A percentile compares a stretch with the other conserved stretches of the same genome.
Evolutionary conservation across 2,888 invertebrate genomes (phyloP).

Genomic region (Leptopilina myrica): DNA sequence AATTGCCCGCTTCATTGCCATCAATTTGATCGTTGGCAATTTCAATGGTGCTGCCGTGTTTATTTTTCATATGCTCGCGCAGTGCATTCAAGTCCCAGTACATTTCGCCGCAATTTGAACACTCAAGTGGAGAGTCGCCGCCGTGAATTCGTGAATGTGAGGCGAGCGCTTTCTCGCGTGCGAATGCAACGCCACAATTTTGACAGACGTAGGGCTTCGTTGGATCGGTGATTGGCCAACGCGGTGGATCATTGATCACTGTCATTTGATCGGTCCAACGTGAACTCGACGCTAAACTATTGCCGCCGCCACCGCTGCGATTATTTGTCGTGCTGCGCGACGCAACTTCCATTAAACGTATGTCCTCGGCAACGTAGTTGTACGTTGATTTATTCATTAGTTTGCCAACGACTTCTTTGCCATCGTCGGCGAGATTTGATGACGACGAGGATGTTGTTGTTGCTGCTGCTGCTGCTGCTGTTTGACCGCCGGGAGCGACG

Average conservation of each 20-base stretch:
- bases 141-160: conserved; percentile 88
- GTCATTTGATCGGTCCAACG: conserved; percentile 70
- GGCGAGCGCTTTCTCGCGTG: conserved; percentile 88
- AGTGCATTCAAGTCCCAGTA: conserved; percentile 84
- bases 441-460: conserved; percentile 13
- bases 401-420: conserved; percentile 63
- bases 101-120: conserved; percentile 88
- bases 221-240: conserved; percentile 83
- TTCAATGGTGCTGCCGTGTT: conserved; percentile 77
- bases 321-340: conserved; percentile 59
- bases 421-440: conserved; percentile 45
- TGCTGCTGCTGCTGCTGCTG: neutral
- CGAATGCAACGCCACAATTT: conserved; percentile 86
- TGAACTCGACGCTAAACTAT: conserved; percentile 77
- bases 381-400: conserved; percentile 67
- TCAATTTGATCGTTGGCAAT: conserved; percentile 74
- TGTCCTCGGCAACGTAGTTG: conserved; percentile 78
- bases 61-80: conserved; percentile 80
- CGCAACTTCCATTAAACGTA: conserved; percentile 77
- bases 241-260: conserved; percentile 59
- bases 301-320: conserved; percentile 59
- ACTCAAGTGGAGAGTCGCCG: conserved; percentile 88
- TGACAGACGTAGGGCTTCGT: conserved; percentile 89
- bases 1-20: conserved; percentile 78
- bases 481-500: no score